Percentiles rank a stretch among this genome's conserved stretches.
These are phyloP conservation scores for Microchrysa polita DNA, from an alignment of 2,888 invertebrate species.

Conservation along the genomic window DNA sequence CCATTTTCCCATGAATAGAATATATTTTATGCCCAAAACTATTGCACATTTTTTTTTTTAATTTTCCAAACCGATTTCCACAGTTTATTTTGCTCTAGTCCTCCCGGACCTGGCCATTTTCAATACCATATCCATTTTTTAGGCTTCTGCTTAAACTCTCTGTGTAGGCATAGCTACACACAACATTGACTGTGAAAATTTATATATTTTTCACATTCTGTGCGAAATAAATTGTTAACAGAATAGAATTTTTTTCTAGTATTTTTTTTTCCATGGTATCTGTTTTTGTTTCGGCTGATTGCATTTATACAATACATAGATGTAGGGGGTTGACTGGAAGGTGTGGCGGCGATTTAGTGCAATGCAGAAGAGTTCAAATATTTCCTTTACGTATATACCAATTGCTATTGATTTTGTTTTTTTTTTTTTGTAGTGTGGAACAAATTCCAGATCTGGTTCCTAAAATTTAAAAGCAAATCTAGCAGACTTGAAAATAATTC, in stretches of 20 bases:
- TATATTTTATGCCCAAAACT: no score
- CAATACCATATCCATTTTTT: not conserved
- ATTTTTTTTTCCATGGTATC: not conserved
- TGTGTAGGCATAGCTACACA: not conserved
- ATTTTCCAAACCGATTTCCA: not conserved
- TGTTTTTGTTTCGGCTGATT: not conserved
- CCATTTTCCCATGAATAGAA: no score
- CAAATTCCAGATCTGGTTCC: no score
- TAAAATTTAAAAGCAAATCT: no score
- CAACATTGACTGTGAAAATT: not conserved
- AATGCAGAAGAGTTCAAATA: no score
- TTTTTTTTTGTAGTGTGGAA: no score
- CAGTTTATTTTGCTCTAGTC: not conserved
- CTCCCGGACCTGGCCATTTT: not conserved
- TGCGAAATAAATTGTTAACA: conserved; percentile 4
- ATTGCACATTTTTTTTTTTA: no score
- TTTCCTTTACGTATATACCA: no score
- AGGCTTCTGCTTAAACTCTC: not conserved
- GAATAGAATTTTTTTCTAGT: not conserved
- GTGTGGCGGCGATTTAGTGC: no score
- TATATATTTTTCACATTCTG: not conserved
- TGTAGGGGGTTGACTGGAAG: no score
- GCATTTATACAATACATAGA: not conserved
- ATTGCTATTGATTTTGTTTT: no score
- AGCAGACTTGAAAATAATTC: no score